Evolutionary conservation across 2,797 vertebrate species (phyloP), one percentile per base, ranked within the genome.

Genomic region (Falco novaeseelandiae): DNA sequence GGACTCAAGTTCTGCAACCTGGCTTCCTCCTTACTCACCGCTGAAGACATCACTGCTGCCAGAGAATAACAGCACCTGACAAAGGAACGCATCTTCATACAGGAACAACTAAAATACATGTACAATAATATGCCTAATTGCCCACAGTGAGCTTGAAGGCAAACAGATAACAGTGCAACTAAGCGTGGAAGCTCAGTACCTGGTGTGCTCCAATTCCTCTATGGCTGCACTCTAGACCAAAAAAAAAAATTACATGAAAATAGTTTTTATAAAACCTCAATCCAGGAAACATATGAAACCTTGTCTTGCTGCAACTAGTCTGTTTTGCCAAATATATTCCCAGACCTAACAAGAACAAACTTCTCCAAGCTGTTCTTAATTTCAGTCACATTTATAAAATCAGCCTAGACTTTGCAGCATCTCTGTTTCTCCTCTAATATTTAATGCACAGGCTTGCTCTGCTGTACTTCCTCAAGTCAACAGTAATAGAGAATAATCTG

Each of bases 371-470:
- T 92, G 86, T 66, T 92, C 76, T 49, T 80, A 73, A 91, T 92
- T 96, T 95, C 44, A 82, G 51, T 91, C 69, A 51, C 21, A 67
- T 95, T 89, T 91, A 87, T 85, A 92, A 89, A 81, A 65, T 72
- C 78, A 66, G 58, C 61, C 74, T 58, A 81, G 73, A 51, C 55
- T 95, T 84, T 15, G 40, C 27, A 87, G 89, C 49, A 78, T 83
- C 63, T 55, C 78, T 57, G 26, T 71, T 91, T 81, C 89, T 87
- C 54, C 54, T 85, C 67, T 85, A 74, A 83, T 8, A 29, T 14
- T 80, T 87, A 71, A 90, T 22, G 25, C 2, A 0, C 54, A 89
- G 25, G n/a, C 27, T 93, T 46, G 38, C 27, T 87, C 63, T 67
- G 54, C 84, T 71, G 36, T 30, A 57, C 61, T 62, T 83, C 69